These are phyloP conservation scores for Oreochromis tanganicae DNA, from an alignment of 2,113 vertebrate genomes.

Conservation along the genomic window DNA sequence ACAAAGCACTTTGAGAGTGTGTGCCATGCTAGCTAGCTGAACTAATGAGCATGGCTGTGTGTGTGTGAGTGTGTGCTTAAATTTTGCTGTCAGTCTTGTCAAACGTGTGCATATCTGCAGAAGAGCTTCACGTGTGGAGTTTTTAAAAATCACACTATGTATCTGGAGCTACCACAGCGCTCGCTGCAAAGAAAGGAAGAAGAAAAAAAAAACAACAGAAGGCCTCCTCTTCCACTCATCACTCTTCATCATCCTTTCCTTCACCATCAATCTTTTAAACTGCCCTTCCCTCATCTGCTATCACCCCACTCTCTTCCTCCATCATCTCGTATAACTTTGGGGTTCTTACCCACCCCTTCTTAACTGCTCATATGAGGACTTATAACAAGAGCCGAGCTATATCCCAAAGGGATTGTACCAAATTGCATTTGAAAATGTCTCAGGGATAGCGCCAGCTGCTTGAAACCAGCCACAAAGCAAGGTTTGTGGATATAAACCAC, in stretches of 20 bases:
- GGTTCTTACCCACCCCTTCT: constrained; percentile 22
- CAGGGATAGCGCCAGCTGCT: not conserved
- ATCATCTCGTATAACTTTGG: constrained; percentile 37
- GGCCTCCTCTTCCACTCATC: constrained; percentile 32
- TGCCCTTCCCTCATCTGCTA: constrained; percentile 40
- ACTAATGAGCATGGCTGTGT: constrained; percentile 60
- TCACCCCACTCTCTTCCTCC: constrained; percentile 31
- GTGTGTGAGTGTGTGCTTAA: not conserved
- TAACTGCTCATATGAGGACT: constrained; percentile 25
- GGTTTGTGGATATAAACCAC: not conserved
- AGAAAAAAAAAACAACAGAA: not conserved
- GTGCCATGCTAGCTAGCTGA: constrained; percentile 59
- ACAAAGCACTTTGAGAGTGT: constrained; percentile 57
- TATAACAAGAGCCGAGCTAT: constrained; percentile 13
- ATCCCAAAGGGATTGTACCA: not conserved
- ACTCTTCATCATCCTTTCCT: constrained; percentile 39
- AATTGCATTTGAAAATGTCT: constrained; percentile 26
- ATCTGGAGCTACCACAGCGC: not conserved
- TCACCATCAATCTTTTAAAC: constrained; percentile 54
- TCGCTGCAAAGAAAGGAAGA: not conserved
- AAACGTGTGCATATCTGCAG: constrained; percentile 11
- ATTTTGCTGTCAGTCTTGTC: constrained; percentile 21
- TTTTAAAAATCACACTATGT: not conserved
- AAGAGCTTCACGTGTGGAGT: not conserved
- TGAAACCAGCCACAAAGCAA: not conserved